phyloP scores from a whole-genome alignment of 1,140 invertebrate genomes.

The Tigriopus japonicus region DNA sequence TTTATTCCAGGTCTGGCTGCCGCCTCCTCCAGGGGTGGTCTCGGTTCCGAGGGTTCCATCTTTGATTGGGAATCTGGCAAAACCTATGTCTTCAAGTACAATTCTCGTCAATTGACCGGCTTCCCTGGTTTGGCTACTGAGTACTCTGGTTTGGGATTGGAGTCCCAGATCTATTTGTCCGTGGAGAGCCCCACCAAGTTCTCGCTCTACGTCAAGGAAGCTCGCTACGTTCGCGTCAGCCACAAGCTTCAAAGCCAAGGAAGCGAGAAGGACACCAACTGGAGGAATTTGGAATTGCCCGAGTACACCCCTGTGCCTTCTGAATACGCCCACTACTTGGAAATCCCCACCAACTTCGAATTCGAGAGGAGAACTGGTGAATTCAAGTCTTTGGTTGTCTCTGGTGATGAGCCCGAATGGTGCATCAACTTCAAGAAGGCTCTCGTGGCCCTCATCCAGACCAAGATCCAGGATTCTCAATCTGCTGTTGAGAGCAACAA shows the following conservation, averaged over 20 bases:
- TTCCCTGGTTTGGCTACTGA: constrained; percentile 17
- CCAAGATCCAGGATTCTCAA: not conserved
- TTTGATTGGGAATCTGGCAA: constrained; percentile 16
- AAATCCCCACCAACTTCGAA: not conserved
- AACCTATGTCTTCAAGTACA: constrained; percentile 18
- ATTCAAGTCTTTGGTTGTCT: not conserved
- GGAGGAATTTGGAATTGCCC: not conserved
- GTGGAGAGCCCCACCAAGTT: not conserved
- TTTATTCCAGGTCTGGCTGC: not conserved
- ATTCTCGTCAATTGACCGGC: constrained; percentile 18
- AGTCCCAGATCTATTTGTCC: constrained; percentile 16
- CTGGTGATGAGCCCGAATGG: constrained; percentile 10
- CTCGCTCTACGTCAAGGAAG: not conserved
- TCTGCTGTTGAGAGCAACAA: not conserved
- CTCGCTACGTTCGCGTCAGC: not conserved
- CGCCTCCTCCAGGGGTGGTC: not conserved
- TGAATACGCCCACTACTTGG: not conserved
- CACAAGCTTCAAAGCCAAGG: not conserved
- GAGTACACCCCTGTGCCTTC: not conserved
- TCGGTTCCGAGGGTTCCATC: not conserved
- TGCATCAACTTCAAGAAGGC: constrained; percentile 13
- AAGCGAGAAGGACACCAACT: not conserved
- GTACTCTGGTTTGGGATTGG: constrained; percentile 18
- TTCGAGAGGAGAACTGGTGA: not conserved
- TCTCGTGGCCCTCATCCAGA: not conserved